A percentile compares a stretch with the other conserved stretches of the same genome.
Evolutionary conservation across 1,140 invertebrate species (phyloP).

Genomic region (Drosophila miranda): DNA sequence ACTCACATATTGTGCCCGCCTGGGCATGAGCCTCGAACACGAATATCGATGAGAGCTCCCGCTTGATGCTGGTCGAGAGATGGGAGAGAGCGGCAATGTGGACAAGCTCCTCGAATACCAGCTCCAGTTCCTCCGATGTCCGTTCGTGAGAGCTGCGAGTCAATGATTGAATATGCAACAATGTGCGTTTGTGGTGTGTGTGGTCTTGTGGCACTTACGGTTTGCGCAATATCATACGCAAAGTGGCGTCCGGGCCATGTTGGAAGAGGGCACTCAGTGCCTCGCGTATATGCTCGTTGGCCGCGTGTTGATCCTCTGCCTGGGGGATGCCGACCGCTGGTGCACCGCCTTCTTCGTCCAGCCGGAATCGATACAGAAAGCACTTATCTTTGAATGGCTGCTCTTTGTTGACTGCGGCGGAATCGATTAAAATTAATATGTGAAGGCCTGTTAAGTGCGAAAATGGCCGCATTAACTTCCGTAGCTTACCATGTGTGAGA

Average conservation of each 20-base stretch:
- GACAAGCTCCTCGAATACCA: slow-evolving; percentile 92
- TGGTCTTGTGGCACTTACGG: slow-evolving; percentile 84
- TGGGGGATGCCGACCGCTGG: slow-evolving; percentile 82
- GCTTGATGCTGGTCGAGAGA: slow-evolving; percentile 92
- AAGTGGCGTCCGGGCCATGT: slow-evolving; percentile 89
- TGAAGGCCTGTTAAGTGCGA: slow-evolving; percentile 17
- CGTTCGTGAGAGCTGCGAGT: slow-evolving; percentile 87
- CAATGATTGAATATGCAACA: not conserved
- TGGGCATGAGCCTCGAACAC: slow-evolving; percentile 92
- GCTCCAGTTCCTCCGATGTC: slow-evolving; percentile 90
- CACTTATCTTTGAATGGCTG: slow-evolving; percentile 93
- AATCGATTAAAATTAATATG: slow-evolving; percentile 11
- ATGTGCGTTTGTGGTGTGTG: no score
- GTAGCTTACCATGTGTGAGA: slow-evolving; percentile 88
- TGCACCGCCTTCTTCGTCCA: slow-evolving; percentile 86
- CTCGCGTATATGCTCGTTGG: slow-evolving; percentile 88
- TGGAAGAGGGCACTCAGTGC: slow-evolving; percentile 86
- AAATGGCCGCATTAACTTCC: slow-evolving; percentile 24
- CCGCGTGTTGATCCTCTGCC: slow-evolving; percentile 85
- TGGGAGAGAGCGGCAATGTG: slow-evolving; percentile 92
- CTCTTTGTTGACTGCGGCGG: slow-evolving; percentile 87
- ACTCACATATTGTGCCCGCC: slow-evolving; percentile 90
- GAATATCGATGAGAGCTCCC: slow-evolving; percentile 91
- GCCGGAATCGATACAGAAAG: slow-evolving; percentile 91
- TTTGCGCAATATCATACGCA: slow-evolving; percentile 92